phyloP scores from a whole-genome alignment of 2,797 vertebrate species.

The Manis pentadactyla region DNA sequence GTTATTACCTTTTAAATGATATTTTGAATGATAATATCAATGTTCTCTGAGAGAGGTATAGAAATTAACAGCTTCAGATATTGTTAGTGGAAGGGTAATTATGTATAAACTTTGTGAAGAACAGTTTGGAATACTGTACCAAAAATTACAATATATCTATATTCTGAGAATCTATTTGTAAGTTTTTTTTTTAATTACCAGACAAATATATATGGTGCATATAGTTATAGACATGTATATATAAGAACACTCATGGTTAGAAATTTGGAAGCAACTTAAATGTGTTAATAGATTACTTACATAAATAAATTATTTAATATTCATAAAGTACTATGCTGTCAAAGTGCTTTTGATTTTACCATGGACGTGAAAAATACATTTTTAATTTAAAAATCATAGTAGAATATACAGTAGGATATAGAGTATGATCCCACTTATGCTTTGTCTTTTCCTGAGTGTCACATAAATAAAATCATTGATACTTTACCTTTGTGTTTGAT shows the following conservation, averaged over 20 bases:
- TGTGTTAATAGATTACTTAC: not conserved
- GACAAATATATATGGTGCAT: not conserved
- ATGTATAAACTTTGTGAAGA: not conserved
- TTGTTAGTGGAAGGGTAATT: not conserved
- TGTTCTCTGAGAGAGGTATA: not conserved
- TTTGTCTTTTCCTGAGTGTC: not conserved
- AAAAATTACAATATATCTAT: not conserved
- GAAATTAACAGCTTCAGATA: not conserved
- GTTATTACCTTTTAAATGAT: not conserved
- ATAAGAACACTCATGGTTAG: not conserved
- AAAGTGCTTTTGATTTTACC: not conserved
- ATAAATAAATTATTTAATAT: not conserved
- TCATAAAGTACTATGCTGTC: not conserved
- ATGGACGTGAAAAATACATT: not conserved
- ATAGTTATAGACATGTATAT: not conserved
- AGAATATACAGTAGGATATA: not conserved
- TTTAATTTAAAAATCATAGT: not conserved
- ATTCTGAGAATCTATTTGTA: not conserved
- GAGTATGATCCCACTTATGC: not conserved
- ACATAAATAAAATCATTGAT: not conserved
- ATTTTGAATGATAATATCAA: not conserved
- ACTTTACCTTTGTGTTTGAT: not conserved
- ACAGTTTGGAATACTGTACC: not conserved
- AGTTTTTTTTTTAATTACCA: too few relatives aligned
- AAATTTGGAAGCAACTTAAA: conserved; percentile 6